Evolutionary conservation across 2,888 invertebrate genomes (phyloP), one percentile per base, ranked within the genome.

Genomic region (Drosophila putrida): DNA sequence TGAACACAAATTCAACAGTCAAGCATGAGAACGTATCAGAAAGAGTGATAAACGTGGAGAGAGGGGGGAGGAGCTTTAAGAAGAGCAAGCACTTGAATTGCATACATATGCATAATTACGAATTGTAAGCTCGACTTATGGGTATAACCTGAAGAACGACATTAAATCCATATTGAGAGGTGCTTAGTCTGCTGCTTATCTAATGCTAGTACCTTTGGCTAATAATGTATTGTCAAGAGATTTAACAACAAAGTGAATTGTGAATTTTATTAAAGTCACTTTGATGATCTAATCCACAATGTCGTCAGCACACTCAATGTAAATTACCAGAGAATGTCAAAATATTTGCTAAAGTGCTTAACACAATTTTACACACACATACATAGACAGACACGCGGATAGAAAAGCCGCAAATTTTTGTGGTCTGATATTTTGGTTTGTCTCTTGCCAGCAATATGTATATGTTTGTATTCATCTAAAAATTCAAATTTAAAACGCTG

Each of bases 201-300:
- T 41, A 58, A 54, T 73, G 27, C 20, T 33, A 59, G 43, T 35
- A n/a, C 6, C 6, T 44, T 44, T 50, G 5, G 11, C 11, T 41
- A 28, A n/a, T 46, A 43, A 49, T 20, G 20, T 20, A 20, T 58
- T 70, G 46, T 41, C 51, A 50, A 49, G 13, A n/a, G 54, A 50
- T 51, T 50, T 69, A 63, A 41, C 47, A 39, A 60, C 41, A 57
- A 50, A 36, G 55, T 53, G 35, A 39, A 9, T 57, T 27, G 38
- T 15, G 4, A 43, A 43, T 55, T 49, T 20, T 27, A 46, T 25
- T 47, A 53, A 55, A 41, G 15, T 36, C 51, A 35, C 4, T 57
- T 57, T 46, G 75, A 71, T 75, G 75, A 75, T 75, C 75, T 75
- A 75, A 75, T 71, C 55, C 10, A 36, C 27, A 49, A 72, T 72